Evolutionary conservation across 2,888 invertebrate genomes (phyloP).

Genomic region (Lycia hirtaria): DNA sequence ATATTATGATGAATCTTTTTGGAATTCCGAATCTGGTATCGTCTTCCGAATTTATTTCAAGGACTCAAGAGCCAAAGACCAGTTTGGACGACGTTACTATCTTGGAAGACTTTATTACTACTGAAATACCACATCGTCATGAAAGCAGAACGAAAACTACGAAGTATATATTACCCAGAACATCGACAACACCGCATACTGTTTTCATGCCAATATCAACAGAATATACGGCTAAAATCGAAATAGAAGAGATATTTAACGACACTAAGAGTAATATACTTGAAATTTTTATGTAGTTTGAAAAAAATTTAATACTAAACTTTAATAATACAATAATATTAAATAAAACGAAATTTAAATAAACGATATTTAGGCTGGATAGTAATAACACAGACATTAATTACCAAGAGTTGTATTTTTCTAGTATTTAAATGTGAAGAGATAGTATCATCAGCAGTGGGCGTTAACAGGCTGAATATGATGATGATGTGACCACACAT

Average conservation of each 20-base stretch:
- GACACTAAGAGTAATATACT: constrained; percentile 78
- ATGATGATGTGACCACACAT: no score
- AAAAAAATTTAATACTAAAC: neutral
- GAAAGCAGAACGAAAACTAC: constrained; percentile 41
- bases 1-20: constrained; percentile 64
- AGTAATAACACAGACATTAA: no score
- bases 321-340: no score
- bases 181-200: constrained; percentile 43
- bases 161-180: constrained; percentile 38
- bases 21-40: constrained; percentile 70
- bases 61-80: constrained; percentile 58
- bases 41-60: constrained; percentile 74
- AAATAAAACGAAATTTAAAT: no score
- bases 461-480: no score
- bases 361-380: no score
- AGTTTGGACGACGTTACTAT: constrained; percentile 49
- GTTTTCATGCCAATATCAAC: constrained; percentile 50
- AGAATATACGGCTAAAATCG: constrained; percentile 84
- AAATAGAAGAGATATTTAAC: constrained; percentile 88
- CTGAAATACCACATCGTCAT: constrained; percentile 50
- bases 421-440: no score
- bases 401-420: no score
- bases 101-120: constrained; percentile 69
- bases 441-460: no score
- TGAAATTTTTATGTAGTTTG: neutral